Percentiles rank a stretch among this genome's conserved stretches.
These are phyloP conservation scores for Chloropsis hardwickii DNA, from an alignment of 2,113 vertebrate genomes.

Conservation along the genomic window DNA sequence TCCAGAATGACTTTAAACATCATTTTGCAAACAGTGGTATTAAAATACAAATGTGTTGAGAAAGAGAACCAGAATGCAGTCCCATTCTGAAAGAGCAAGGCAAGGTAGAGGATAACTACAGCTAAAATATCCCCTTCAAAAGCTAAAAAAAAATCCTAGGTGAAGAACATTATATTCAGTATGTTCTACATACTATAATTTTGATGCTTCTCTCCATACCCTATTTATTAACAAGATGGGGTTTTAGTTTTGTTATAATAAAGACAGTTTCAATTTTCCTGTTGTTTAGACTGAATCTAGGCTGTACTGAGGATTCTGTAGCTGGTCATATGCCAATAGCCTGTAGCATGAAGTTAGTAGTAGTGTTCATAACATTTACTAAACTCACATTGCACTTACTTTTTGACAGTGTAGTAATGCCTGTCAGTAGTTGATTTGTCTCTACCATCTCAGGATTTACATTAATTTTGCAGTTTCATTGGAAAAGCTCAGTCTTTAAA, in stretches of 20 bases:
- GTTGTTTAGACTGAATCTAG: background rate
- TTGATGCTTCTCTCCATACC: background rate
- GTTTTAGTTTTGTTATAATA: background rate
- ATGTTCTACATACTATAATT: background rate
- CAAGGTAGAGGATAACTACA: background rate
- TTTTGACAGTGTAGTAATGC: background rate
- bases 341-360: background rate
- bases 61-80: background rate
- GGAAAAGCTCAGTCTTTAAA: background rate
- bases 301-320: background rate
- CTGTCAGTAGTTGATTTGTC: background rate
- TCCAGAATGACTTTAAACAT: background rate
- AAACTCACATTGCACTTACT: background rate
- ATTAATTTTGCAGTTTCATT: background rate
- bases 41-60: background rate
- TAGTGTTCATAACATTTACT: background rate
- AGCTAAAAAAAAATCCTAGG: background rate
- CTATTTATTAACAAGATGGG: background rate
- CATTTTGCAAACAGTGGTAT: background rate
- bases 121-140: background rate
- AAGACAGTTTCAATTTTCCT: background rate
- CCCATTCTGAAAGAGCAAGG: background rate
- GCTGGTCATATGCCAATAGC: background rate
- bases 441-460: background rate
- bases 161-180: background rate